A percentile compares a stretch with the other conserved stretches of the same genome.
These are phyloP conservation scores for Choloepus hoffmanni DNA, from an alignment of 2,113 vertebrate genomes.

Conservation along the genomic window DNA sequence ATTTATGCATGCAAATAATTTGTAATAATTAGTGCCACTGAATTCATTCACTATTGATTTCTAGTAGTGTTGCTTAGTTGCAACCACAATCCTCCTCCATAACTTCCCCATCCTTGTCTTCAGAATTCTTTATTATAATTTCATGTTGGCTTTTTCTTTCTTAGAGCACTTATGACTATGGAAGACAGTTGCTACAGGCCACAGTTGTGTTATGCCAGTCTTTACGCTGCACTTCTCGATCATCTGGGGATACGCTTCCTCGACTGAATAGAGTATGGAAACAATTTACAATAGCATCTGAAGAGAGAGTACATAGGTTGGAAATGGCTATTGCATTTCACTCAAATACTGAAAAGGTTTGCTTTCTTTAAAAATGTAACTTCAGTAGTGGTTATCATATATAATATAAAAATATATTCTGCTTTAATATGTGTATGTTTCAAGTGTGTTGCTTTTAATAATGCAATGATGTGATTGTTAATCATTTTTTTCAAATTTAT, in stretches of 20 bases:
- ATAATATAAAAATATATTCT: neutral
- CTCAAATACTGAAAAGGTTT: conserved; percentile 93
- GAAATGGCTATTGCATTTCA: conserved; percentile 95
- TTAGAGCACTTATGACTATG: conserved; percentile 98
- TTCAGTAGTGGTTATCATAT: neutral
- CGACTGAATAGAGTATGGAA: conserved; percentile 98
- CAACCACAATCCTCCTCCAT: neutral
- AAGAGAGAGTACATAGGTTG: conserved; percentile 94
- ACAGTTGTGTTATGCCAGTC: conserved; percentile 98
- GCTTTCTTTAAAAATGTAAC: conserved; percentile 32
- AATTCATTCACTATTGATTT: neutral
- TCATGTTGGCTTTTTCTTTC: neutral
- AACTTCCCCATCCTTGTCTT: neutral
- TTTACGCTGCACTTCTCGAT: conserved; percentile 95
- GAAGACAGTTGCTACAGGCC: conserved; percentile 97
- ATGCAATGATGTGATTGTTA: neutral
- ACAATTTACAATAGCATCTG: conserved; percentile 95
- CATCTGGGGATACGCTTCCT: conserved; percentile 97
- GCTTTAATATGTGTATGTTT: neutral
- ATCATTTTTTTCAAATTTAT: neutral
- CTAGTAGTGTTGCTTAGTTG: neutral
- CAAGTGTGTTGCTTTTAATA: neutral
- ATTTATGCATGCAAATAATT: neutral
- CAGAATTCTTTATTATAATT: neutral
- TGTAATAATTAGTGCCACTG: neutral